These are phyloP conservation scores for Lordiphosa mommai DNA, from an alignment of 1,140 invertebrate species.

Conservation along the genomic window DNA sequence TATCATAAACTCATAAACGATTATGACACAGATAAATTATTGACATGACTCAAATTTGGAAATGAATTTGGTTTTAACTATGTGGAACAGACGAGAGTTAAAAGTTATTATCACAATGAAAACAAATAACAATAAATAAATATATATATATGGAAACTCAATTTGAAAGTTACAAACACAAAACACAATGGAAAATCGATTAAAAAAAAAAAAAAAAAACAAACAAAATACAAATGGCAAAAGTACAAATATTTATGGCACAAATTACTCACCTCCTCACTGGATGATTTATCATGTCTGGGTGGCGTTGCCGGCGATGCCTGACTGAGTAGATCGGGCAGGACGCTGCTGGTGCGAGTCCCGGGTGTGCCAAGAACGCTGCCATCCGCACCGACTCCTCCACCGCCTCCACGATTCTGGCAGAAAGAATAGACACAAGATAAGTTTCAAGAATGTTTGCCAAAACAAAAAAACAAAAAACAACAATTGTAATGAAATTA, in stretches of 20 bases:
- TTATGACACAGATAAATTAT: too few species aligned
- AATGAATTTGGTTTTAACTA: background rate
- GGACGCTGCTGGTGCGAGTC: conserved; percentile 91
- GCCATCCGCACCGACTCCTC: conserved; percentile 81
- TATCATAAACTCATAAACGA: background rate
- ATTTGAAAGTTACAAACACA: conserved; percentile 32
- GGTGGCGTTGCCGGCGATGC: conserved; percentile 90
- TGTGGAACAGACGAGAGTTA: conserved; percentile 12
- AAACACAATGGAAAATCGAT: conserved; percentile 60
- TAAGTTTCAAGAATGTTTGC: conserved; percentile 1
- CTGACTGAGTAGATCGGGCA: conserved; percentile 95
- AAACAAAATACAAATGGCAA: conserved; percentile 9
- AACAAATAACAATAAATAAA: conserved; percentile 24
- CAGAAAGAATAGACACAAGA: conserved; percentile 25
- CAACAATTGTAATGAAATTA: conserved; percentile 20
- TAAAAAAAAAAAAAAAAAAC: conserved; percentile 22
- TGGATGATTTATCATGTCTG: conserved; percentile 94
- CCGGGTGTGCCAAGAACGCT: conserved; percentile 85
- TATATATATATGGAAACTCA: conserved; percentile 31
- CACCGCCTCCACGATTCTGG: conserved; percentile 82
- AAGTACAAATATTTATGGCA: conserved; percentile 22
- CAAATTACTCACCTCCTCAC: conserved; percentile 91
- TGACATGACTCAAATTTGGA: conserved; percentile 9
- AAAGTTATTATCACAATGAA: conserved; percentile 37
- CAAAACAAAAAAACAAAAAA: background rate